Percentiles rank a stretch among this genome's conserved stretches.
phyloP scores from a whole-genome alignment of 1,140 invertebrate genomes.

The Odontomachus brunneus region DNA sequence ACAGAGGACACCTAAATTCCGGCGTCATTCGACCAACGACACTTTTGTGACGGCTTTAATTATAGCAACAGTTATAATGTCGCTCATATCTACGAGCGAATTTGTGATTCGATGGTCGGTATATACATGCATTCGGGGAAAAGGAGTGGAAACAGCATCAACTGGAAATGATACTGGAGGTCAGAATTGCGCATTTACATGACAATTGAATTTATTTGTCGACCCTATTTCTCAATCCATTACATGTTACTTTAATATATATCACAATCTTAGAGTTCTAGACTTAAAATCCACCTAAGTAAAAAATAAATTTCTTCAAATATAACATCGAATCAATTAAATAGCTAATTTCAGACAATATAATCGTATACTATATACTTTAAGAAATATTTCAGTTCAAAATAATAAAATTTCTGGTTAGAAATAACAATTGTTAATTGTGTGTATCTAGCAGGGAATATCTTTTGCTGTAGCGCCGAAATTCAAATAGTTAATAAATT shows the following conservation, averaged over 20 bases:
- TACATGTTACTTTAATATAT: neutral
- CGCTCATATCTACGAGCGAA: conserved; percentile 5
- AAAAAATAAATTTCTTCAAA: no score
- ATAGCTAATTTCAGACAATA: no score
- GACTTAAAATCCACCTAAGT: no score
- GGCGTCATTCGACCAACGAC: conserved; percentile 34
- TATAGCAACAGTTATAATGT: conserved; percentile 17
- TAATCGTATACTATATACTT: no score
- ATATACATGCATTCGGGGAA: neutral
- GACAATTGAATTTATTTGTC: conserved; percentile 29
- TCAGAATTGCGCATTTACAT: conserved; percentile 14
- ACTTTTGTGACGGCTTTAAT: conserved; percentile 54
- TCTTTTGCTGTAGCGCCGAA: no score
- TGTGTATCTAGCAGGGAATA: no score
- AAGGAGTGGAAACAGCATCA: neutral
- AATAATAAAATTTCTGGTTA: no score
- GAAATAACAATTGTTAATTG: no score
- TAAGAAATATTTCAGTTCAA: no score
- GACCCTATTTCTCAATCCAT: conserved; percentile 3
- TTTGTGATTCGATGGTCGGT: conserved; percentile 5
- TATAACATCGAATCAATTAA: no score
- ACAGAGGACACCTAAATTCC: conserved; percentile 69
- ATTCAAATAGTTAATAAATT: no score
- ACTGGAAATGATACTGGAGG: conserved; percentile 16
- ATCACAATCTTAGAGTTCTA: no score